Evolutionary conservation across 1,140 invertebrate genomes (phyloP).

Genomic region (Orchestia grillus): DNA sequence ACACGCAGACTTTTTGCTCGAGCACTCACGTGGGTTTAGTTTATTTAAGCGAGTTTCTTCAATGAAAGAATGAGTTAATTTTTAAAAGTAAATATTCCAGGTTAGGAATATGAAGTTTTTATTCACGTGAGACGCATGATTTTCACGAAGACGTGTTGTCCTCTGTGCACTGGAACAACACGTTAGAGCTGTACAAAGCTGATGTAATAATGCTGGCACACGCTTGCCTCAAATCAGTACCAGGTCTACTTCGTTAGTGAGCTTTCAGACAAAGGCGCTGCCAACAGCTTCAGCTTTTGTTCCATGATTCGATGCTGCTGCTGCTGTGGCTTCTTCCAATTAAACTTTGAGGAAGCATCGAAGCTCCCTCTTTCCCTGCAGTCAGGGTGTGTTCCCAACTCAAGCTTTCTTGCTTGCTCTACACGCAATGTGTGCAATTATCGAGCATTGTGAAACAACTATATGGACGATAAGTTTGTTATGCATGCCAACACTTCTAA

Average conservation of each 20-base stretch:
- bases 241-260: neutral
- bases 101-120: neutral
- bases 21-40: neutral
- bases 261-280: neutral
- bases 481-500: neutral
- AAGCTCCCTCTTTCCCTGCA: neutral
- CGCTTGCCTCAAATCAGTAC: neutral
- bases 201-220: neutral
- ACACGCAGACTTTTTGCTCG: no score
- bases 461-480: neutral
- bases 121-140: neutral
- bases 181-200: neutral
- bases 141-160: neutral
- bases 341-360: neutral
- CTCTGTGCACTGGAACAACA: neutral
- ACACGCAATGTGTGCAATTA: neutral
- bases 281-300: neutral
- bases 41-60: neutral
- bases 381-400: no score
- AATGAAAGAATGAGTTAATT: neutral
- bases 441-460: neutral
- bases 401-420: neutral
- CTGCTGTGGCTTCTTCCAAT: constrained; percentile 21
- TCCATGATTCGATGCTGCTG: neutral
- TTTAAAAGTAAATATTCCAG: neutral